Conservation (phyloP, 2,888 invertebrate species). For the Phortica magna region DNA sequence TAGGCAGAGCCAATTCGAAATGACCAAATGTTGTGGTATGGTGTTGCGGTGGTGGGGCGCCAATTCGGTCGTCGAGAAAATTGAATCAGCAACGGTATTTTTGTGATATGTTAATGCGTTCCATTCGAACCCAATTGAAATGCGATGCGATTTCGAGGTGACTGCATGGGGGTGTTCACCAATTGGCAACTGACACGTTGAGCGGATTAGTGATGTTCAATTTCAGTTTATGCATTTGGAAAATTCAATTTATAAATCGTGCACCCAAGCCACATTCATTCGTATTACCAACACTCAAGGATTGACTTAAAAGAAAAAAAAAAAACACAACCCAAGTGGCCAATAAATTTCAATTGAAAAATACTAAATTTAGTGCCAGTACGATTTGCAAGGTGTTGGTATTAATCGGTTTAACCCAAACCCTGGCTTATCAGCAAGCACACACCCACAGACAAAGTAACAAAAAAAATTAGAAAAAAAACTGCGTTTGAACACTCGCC, state of each 20-base stretch:
- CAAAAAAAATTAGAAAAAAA: neutral
- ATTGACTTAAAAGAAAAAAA: conserved; percentile 17
- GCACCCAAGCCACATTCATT: conserved; percentile 38
- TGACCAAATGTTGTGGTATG: neutral
- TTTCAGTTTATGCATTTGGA: conserved; percentile 50
- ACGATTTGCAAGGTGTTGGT: neutral
- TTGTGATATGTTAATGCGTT: conserved; percentile 38
- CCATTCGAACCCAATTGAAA: conserved; percentile 2
- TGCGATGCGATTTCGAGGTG: neutral
- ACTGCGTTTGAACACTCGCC: too few relatives aligned
- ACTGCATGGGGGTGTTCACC: neutral
- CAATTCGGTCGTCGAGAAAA: conserved; percentile 28
- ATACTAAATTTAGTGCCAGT: neutral
- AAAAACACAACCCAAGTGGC: neutral
- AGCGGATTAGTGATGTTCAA: conserved; percentile 52
- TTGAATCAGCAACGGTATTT: conserved; percentile 47
- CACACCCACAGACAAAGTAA: neutral
- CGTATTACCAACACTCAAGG: neutral
- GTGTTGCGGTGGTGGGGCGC: neutral
- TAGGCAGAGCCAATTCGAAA: neutral
- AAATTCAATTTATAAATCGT: conserved; percentile 52
- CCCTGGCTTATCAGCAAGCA: neutral
- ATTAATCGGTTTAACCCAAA: conserved; percentile 8
- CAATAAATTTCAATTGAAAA: conserved; percentile 18
- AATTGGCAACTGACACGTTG: conserved; percentile 39